Evolutionary conservation across 2,888 invertebrate genomes (phyloP).

Genomic region (Mamestra brassicae): DNA sequence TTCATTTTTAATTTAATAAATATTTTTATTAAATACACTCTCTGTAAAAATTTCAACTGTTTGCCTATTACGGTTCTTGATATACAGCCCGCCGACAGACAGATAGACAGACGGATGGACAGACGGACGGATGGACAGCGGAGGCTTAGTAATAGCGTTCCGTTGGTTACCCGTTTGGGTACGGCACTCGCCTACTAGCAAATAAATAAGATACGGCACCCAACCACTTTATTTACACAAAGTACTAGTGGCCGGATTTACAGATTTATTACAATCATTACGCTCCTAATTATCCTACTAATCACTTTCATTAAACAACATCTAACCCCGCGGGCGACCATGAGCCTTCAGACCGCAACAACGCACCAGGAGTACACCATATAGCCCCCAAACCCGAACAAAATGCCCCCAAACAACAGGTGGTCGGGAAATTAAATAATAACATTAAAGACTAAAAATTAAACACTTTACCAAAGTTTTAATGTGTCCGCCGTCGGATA

Average conservation of each 20-base stretch:
- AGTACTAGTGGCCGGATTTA: constrained; percentile 15
- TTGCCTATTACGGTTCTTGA: too few species aligned
- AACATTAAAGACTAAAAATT: constrained; percentile 70
- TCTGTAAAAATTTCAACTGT: too few species aligned
- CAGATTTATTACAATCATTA: constrained; percentile 47
- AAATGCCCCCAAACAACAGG: constrained; percentile 56
- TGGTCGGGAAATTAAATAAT: constrained; percentile 59
- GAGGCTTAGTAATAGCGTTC: too few species aligned
- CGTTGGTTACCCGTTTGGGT: too few species aligned
- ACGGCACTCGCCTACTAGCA: too few species aligned
- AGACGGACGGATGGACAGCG: too few species aligned
- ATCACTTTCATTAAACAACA: constrained; percentile 48
- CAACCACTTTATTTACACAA: constrained; percentile 21
- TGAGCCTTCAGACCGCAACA: constrained; percentile 28
- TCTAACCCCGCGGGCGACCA: constrained; percentile 22
- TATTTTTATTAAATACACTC: too few species aligned
- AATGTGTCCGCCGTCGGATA: constrained; percentile 69
- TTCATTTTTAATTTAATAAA: too few species aligned
- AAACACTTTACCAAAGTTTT: constrained; percentile 74
- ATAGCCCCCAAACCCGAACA: constrained; percentile 8
- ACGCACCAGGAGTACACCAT: neutral
- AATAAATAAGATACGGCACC: neutral
- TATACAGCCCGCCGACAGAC: too few species aligned
- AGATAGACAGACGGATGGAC: too few species aligned
- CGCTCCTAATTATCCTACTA: constrained; percentile 42